phyloP scores from a whole-genome alignment of 2,113 vertebrate genomes.

The Notothenia rossii region DNA sequence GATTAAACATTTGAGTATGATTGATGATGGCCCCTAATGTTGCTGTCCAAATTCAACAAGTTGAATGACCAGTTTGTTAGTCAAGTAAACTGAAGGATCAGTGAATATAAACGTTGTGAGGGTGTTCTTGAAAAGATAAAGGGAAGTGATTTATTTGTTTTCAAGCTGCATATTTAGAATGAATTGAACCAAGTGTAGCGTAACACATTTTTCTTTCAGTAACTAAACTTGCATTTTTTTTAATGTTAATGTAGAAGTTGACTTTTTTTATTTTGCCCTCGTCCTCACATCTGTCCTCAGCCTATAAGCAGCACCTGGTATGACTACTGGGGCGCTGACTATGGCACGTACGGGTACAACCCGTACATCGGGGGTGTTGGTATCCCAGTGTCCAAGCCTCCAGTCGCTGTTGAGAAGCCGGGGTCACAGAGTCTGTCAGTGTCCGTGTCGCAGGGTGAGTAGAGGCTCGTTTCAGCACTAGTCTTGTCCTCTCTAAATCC shows the following conservation, averaged over 20 bases:
- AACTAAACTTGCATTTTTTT: background rate
- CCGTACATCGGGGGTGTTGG: conserved; percentile 96
- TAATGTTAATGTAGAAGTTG: background rate
- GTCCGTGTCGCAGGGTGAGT: conserved; percentile 96
- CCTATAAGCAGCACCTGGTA: conserved; percentile 99
- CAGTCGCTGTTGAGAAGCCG: conserved; percentile 91
- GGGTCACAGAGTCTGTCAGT: conserved; percentile 94
- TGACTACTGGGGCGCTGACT: conserved; percentile 99
- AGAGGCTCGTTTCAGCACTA: background rate
- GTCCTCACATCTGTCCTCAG: conserved; percentile 73
- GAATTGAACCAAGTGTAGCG: background rate
- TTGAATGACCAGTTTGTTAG: too few species aligned
- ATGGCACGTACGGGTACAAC: conserved; percentile 97
- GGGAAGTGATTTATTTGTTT: background rate
- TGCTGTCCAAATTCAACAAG: too few species aligned
- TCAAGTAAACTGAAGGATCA: too few species aligned
- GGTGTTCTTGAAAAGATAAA: background rate
- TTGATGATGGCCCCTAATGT: too few species aligned
- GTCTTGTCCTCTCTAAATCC: background rate
- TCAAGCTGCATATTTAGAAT: background rate
- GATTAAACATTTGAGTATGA: background rate
- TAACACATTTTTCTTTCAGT: background rate
- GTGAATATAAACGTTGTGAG: too few species aligned
- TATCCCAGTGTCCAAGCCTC: conserved; percentile 95
- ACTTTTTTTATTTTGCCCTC: conserved; percentile 1